A percentile compares a stretch with the other conserved stretches of the same genome.
phyloP scores from a whole-genome alignment of 2,113 vertebrate genomes.

The Nesoenas mayeri region DNA sequence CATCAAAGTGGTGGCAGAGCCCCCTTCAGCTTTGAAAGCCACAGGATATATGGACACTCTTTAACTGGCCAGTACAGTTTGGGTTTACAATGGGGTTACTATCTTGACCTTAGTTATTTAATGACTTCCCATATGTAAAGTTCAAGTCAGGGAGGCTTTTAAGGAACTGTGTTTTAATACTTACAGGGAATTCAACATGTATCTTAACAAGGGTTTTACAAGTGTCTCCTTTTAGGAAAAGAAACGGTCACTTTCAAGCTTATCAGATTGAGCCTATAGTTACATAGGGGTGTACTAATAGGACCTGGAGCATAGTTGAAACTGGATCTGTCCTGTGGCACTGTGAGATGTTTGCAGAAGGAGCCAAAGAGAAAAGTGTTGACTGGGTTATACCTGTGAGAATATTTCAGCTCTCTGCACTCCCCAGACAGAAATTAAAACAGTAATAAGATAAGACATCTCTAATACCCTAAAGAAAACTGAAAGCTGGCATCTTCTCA shows the following conservation, averaged over 20 bases:
- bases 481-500: not conserved
- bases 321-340: not conserved
- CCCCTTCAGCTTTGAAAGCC: not conserved
- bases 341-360: not conserved
- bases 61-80: not conserved
- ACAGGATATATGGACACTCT: not conserved
- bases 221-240: not conserved
- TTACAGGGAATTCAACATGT: not conserved
- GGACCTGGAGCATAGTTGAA: not conserved
- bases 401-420: not conserved
- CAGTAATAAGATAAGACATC: not conserved
- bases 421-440: not conserved
- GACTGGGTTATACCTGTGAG: fast-evolving
- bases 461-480: not conserved
- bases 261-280: not conserved
- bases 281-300: not conserved
- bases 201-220: not conserved
- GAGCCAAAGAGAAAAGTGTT: not conserved
- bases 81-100: not conserved
- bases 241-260: not conserved
- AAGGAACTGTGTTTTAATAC: not conserved
- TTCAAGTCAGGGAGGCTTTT: not conserved
- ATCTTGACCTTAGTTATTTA: not conserved
- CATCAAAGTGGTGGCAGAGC: not conserved
- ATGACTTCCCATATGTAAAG: not conserved